These are phyloP conservation scores for Macroglossus sobrinus DNA, from an alignment of 2,113 vertebrate species.

Conservation along the genomic window DNA sequence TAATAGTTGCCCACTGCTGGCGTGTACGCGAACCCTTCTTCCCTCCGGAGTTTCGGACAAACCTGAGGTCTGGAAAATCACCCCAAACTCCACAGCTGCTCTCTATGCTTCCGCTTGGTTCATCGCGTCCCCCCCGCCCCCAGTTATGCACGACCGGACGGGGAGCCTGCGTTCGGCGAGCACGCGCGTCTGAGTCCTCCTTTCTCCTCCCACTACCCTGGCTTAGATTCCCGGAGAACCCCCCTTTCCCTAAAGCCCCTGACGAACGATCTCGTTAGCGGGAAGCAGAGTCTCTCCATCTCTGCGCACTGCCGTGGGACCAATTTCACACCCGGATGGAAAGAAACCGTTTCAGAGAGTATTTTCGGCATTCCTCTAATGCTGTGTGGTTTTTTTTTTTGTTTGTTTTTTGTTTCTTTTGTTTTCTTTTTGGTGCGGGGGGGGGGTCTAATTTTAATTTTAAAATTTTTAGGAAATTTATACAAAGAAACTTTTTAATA, in stretches of 20 bases:
- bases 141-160: constrained; percentile 62
- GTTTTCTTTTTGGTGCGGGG: constrained; percentile 30
- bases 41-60: constrained; percentile 41
- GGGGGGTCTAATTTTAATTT: constrained; percentile 81
- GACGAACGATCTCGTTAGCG: constrained; percentile 35
- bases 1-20: constrained; percentile 68
- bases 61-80: constrained; percentile 6
- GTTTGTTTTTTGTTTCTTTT: no score
- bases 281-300: constrained; percentile 57
- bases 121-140: background rate
- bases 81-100: constrained; percentile 28
- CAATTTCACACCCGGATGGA: constrained; percentile 54
- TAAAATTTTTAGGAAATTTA: constrained; percentile 82
- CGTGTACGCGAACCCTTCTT: constrained; percentile 9
- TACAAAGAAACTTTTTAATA: constrained; percentile 87
- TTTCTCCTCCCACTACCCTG: constrained; percentile 38
- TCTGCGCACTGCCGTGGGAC: constrained; percentile 80
- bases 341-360: constrained; percentile 69
- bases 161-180: constrained; percentile 60
- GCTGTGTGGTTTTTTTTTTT: constrained; percentile 73
- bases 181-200: constrained; percentile 10
- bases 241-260: constrained; percentile 57
- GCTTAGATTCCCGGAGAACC: constrained; percentile 41
- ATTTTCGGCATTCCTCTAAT: constrained; percentile 76
- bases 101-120: constrained; percentile 72